A percentile compares a stretch with the other conserved stretches of the same genome.
Evolutionary conservation across 2,113 vertebrate species (phyloP).

Genomic region (Pithys albifrons): DNA sequence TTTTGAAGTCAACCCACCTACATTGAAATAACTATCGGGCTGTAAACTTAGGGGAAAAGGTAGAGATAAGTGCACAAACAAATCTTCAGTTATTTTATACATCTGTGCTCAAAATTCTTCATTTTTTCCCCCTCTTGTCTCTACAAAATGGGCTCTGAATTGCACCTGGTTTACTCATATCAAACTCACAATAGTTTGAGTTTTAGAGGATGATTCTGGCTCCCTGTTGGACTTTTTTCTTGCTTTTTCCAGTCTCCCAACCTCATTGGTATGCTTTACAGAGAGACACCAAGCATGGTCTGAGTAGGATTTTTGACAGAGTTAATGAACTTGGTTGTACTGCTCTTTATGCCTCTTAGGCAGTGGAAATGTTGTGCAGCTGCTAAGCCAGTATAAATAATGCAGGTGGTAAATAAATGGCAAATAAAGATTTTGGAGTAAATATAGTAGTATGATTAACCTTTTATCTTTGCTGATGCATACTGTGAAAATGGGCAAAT

Average conservation of each 20-base stretch:
- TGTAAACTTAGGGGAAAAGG: background rate
- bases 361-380: background rate
- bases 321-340: background rate
- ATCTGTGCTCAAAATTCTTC: background rate
- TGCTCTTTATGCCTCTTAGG: background rate
- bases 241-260: background rate
- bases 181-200: background rate
- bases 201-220: background rate
- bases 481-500: background rate
- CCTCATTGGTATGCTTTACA: background rate
- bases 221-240: background rate
- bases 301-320: background rate
- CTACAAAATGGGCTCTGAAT: background rate
- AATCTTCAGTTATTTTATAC: background rate
- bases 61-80: background rate
- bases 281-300: background rate
- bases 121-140: accelerated
- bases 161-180: background rate
- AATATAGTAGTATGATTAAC: background rate
- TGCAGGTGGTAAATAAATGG: background rate
- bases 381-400: background rate
- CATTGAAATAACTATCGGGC: background rate
- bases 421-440: background rate
- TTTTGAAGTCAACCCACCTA: background rate
- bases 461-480: background rate